phyloP scores from a whole-genome alignment of 2,888 invertebrate genomes.

The Lepidochrysops patricia region DNA sequence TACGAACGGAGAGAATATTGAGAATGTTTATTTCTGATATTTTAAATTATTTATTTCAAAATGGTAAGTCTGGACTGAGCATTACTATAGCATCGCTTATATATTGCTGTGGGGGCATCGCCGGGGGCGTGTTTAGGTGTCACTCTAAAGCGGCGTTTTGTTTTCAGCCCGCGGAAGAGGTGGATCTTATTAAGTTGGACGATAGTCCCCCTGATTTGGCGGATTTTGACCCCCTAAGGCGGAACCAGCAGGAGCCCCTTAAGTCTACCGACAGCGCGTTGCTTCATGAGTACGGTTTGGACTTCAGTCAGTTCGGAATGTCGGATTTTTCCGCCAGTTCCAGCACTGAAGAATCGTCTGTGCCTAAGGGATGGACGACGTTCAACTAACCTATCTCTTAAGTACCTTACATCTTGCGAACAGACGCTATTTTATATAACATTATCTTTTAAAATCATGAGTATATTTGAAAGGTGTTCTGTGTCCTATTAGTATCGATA shows the following conservation, averaged over 20 bases:
- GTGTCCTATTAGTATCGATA: not conserved
- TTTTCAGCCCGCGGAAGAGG: constrained; percentile 33
- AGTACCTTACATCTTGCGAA: no score
- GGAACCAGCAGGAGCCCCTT: constrained; percentile 55
- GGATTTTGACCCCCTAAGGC: constrained; percentile 62
- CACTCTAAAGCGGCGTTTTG: not conserved
- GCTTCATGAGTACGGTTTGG: constrained; percentile 82
- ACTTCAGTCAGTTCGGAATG: constrained; percentile 72
- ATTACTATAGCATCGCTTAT: constrained; percentile 17
- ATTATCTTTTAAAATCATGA: not conserved
- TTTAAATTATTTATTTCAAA: constrained; percentile 12
- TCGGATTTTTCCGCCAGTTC: constrained; percentile 56
- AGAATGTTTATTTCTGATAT: constrained; percentile 27
- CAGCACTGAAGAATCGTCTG: constrained; percentile 38
- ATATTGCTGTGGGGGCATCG: constrained; percentile 1
- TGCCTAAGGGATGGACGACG: constrained; percentile 62
- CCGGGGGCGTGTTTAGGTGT: constrained; percentile 11
- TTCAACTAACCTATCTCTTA: constrained; percentile 41
- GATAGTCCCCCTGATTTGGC: constrained; percentile 58
- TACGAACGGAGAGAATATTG: constrained; percentile 28
- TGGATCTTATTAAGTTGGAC: constrained; percentile 66
- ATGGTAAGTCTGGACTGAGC: constrained; percentile 25
- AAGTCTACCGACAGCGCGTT: constrained; percentile 76
- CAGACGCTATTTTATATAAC: not conserved
- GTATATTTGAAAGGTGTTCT: not conserved